Percentiles rank a stretch among this genome's conserved stretches.
These are phyloP conservation scores for Danaus chrysippus DNA, from an alignment of 2,888 invertebrate genomes.

Conservation along the genomic window DNA sequence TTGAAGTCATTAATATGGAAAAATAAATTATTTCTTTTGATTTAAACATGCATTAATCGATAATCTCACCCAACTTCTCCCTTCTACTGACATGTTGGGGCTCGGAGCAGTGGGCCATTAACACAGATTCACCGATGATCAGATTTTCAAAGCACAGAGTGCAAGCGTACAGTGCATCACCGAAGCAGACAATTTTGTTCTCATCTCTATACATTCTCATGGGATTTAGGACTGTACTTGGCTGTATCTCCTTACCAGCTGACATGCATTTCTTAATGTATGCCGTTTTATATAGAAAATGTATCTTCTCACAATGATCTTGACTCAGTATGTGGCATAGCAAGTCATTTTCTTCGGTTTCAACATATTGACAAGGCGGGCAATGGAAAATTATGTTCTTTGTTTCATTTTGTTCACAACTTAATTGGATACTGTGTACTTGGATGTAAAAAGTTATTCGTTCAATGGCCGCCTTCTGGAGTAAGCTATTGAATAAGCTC, in stretches of 20 bases:
- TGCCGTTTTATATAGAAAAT: constrained; percentile 68
- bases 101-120: constrained; percentile 63
- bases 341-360: constrained; percentile 56
- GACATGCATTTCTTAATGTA: constrained; percentile 69
- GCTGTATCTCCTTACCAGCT: constrained; percentile 63
- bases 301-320: constrained; percentile 64
- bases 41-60: constrained; percentile 44
- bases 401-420: constrained; percentile 41
- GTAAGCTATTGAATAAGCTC: constrained; percentile 49
- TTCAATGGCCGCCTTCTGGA: constrained; percentile 65
- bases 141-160: constrained; percentile 66
- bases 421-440: constrained; percentile 66
- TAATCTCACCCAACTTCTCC: constrained; percentile 50
- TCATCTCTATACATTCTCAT: constrained; percentile 72
- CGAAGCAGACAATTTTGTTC: constrained; percentile 72
- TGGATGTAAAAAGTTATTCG: constrained; percentile 69
- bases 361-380: constrained; percentile 51
- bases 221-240: constrained; percentile 65
- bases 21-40: constrained; percentile 5
- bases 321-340: constrained; percentile 60
- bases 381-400: constrained; percentile 55
- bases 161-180: constrained; percentile 67
- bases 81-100: constrained; percentile 52
- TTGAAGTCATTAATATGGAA: constrained; percentile 5
- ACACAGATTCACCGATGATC: constrained; percentile 63